Evolutionary conservation across 2,888 invertebrate species (phyloP).

Genomic region (Athrips mouffetella): DNA sequence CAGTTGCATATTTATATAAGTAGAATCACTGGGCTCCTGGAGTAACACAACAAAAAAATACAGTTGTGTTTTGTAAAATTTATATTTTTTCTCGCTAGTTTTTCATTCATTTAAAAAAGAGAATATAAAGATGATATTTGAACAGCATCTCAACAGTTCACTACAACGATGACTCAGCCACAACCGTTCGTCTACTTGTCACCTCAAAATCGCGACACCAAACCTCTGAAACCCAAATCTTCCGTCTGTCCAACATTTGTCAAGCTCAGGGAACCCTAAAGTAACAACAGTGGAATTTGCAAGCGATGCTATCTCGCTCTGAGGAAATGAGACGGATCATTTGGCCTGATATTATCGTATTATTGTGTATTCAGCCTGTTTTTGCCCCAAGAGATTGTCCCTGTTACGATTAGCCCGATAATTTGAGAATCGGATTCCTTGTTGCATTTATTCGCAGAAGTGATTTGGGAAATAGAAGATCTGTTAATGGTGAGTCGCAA

Average conservation of each 20-base stretch:
- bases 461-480: neutral
- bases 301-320: conserved; percentile 25
- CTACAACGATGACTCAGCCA: too few species aligned
- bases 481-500: neutral
- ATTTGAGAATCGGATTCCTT: conserved; percentile 1
- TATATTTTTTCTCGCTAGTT: too few species aligned
- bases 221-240: conserved; percentile 3
- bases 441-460: conserved; percentile 1
- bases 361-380: conserved; percentile 25
- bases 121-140: too few species aligned
- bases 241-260: conserved; percentile 9
- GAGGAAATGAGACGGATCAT: conserved; percentile 32
- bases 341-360: conserved; percentile 29
- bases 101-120: too few species aligned
- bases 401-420: neutral
- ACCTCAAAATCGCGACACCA: conserved; percentile 4
- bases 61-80: too few species aligned
- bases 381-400: conserved; percentile 5
- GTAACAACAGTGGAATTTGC: conserved; percentile 23
- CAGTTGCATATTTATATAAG: too few species aligned
- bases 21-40: too few species aligned
- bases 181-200: conserved; percentile 5
- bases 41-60: too few species aligned
- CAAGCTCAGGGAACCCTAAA: conserved; percentile 10
- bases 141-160: too few species aligned